Percentiles rank a stretch among this genome's conserved stretches.
phyloP scores from a whole-genome alignment of 2,113 vertebrate genomes.

The Chaetodon trifascialis region DNA sequence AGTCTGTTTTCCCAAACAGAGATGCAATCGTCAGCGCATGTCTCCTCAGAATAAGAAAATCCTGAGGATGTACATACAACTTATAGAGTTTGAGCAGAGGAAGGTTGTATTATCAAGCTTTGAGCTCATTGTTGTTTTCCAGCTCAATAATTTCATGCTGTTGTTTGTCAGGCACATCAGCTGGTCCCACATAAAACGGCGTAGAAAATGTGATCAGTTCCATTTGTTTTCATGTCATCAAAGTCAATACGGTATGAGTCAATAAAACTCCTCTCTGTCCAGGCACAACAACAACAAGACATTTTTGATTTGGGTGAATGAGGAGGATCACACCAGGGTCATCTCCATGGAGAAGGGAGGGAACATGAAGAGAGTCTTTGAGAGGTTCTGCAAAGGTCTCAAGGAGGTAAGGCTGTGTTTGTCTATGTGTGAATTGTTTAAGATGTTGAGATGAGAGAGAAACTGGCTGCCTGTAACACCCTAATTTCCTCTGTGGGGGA shows the following conservation, averaged over 20 bases:
- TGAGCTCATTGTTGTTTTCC: too few species aligned
- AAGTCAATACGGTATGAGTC: not conserved
- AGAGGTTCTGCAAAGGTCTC: conserved; percentile 94
- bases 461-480: not conserved
- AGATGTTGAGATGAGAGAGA: not conserved
- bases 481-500: too few species aligned
- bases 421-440: not conserved
- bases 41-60: too few species aligned
- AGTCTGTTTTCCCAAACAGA: too few species aligned
- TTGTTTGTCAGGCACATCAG: too few species aligned
- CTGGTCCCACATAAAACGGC: too few species aligned
- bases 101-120: too few species aligned
- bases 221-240: not conserved
- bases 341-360: conserved; percentile 90
- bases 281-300: conserved; percentile 87
- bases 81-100: too few species aligned
- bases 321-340: conserved; percentile 86
- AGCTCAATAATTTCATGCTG: too few species aligned
- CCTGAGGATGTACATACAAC: too few species aligned
- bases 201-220: too few species aligned
- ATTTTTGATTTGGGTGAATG: conserved; percentile 85
- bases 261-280: conserved; percentile 7
- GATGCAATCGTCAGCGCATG: too few species aligned
- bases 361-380: conserved; percentile 98
- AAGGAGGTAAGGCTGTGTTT: conserved; percentile 84